These are phyloP conservation scores for Acipenser ruthenus DNA, from an alignment of 2,797 vertebrate species.

Conservation along the genomic window DNA sequence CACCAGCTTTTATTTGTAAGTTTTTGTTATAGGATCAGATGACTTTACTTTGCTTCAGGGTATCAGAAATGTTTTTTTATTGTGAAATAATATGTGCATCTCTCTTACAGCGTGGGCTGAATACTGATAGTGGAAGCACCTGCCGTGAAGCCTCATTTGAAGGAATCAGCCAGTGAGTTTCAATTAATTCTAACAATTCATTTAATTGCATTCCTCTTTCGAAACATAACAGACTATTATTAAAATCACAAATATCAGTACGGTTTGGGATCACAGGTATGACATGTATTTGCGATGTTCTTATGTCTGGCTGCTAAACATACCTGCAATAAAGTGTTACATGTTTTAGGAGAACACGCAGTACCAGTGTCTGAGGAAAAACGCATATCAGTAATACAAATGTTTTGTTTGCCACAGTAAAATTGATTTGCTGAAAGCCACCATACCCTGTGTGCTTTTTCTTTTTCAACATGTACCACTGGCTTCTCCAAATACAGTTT, in stretches of 20 bases:
- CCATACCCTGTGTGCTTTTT: too few species aligned
- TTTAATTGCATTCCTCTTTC: conserved; percentile 22
- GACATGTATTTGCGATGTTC: background rate
- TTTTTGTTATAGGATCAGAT: background rate
- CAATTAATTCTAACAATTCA: conserved; percentile 26
- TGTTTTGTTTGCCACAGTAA: too few species aligned
- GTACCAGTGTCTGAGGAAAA: too few species aligned
- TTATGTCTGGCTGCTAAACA: background rate
- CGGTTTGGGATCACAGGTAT: too few species aligned
- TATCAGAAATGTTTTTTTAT: background rate
- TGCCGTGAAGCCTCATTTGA: conserved; percentile 83
- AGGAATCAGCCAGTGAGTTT: conserved; percentile 84
- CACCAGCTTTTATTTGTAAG: background rate
- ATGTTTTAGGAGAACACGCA: too few species aligned
- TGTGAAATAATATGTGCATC: background rate
- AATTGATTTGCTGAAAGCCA: too few species aligned
- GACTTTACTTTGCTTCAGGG: background rate
- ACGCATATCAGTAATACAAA: too few species aligned
- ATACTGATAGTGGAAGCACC: conserved; percentile 78
- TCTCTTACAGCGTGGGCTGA: conserved; percentile 67
- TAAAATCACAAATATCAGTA: too few species aligned
- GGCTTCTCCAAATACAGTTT: too few species aligned
- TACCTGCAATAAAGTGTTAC: too few species aligned
- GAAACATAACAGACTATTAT: background rate
- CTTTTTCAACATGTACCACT: too few species aligned